Evolutionary conservation across 92 coral and sea anemone species (phyloP).

Genomic region (Umimayanthus chanpuru): DNA sequence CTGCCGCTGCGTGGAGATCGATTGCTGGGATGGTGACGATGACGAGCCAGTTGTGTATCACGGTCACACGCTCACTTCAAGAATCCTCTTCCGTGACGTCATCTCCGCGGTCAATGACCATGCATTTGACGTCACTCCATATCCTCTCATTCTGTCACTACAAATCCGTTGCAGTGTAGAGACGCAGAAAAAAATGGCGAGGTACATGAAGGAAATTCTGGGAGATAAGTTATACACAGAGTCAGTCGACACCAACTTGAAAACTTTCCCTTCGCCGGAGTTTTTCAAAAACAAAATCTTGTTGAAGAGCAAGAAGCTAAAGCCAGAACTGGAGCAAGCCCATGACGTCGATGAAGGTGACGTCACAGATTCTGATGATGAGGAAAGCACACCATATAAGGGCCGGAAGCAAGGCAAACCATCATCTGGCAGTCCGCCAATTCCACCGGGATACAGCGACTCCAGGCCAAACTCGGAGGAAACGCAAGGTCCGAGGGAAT

Average conservation of each 20-base stretch:
- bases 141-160: slow-evolving; percentile 70
- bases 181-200: slow-evolving; percentile 71
- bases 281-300: slow-evolving; percentile 68
- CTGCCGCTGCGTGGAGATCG: slow-evolving; percentile 79
- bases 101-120: slow-evolving; percentile 59
- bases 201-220: slow-evolving; percentile 45
- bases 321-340: slow-evolving; percentile 57
- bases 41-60: slow-evolving; percentile 76
- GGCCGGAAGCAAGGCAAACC: background rate
- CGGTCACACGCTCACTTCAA: slow-evolving; percentile 72
- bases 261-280: slow-evolving; percentile 71
- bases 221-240: slow-evolving; percentile 57
- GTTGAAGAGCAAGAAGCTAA: slow-evolving; percentile 59
- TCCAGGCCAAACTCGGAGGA: background rate
- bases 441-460: background rate
- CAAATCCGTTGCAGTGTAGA: slow-evolving; percentile 76
- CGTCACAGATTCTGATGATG: slow-evolving; percentile 42
- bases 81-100: slow-evolving; percentile 71
- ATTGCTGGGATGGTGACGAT: slow-evolving; percentile 79
- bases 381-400: background rate
- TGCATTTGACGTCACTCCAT: slow-evolving; percentile 71
- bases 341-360: slow-evolving; percentile 49
- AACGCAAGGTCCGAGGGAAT: background rate
- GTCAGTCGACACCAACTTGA: slow-evolving; percentile 38
- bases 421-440: background rate